Evolutionary conservation across 1,140 invertebrate species (phyloP), one percentile per base, ranked within the genome.

Genomic region (Ephestia elutella): DNA sequence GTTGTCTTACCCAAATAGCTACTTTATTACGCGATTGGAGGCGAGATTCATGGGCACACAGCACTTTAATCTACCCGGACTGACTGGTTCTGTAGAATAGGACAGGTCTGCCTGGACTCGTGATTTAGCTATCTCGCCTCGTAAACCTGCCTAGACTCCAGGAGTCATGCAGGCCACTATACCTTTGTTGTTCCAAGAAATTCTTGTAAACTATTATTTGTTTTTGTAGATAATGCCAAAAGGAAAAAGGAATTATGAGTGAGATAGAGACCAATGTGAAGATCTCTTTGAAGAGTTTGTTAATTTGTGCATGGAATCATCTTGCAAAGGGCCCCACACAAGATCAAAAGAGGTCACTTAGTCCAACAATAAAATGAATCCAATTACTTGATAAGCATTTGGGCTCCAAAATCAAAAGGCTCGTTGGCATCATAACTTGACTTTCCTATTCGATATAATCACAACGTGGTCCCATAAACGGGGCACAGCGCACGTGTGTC

Each of bases 21-120:
- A 44, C 71, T 78, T 70, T 70, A 71, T 70, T 69, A 73, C 70
- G 59, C 68, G 53, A 35, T 44, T 21, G 54, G n/a, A 53, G 61
- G 56, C 59, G 58, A 65, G 56, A 64, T 76, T 73, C 63, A 68
- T 65, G 65, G 66, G 60, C 57, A 63, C 55, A 63, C 49, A 61
- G n/a, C n/a, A 69, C 67, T 68, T 66, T 68, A 66, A 71, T 66
- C 60, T 64, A 68, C 70, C n/a, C 65, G 49, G 68, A 62, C 49
- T 2, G 60, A 82, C 82, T 77, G 81, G 81, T 80, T 82, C 68
- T 63, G 49, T 60, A 71, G 61, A 72, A 74, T 70, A 60, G 60
- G 51, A 63, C 61, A 32, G 25, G 56, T 57, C 60, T 49, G 44
- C 11, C 44, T 54, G 49, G 57, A n/a, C n/a, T 60, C 67, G 73